Evolutionary conservation across 2,113 vertebrate genomes (phyloP), one percentile per base, ranked within the genome.

Genomic region (Hyaena hyaena): DNA sequence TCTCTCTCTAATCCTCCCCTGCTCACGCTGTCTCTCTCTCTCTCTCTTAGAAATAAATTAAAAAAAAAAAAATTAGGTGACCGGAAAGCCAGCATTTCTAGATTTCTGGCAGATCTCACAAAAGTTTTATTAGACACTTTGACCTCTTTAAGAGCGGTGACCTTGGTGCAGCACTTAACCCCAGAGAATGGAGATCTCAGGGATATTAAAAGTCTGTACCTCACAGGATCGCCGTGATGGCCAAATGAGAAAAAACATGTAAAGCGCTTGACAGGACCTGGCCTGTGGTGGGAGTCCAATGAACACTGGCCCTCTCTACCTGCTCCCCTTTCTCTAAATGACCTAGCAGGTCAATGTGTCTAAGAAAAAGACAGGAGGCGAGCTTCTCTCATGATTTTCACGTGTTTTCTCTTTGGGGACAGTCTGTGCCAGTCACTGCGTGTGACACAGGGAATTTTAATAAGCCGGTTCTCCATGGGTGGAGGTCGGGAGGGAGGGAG

Each of bases 231-330:
- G 33, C 3, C 48, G 50, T 45, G 50, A 16, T 6, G 31, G 43
- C 65, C 53, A 65, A 15, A 69, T 45, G 28, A 73, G 86, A 58
- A 45, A 58, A 35, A 61, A 31, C 2, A 5, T 2, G n/a, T 9
- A 8, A 11, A 14, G 4, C 4, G 5, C 48, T 55, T 19, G 39
- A 28, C 65, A 71, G 26, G 48, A 21, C 28, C 74, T 2, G 28
- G 69, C 15, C 74, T 19, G 1, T 0, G 1, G n/a, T 16, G 12
- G 39, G 11, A 4, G 21, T 17, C 66, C 76, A 23, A 3, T 17
- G 58, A 81, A 71, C 0, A 4, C 1, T 1, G 21, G 33, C 2
- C 33, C 24, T 7, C 7, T 63, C n/a, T 4, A 11, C 31, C 2
- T 19, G 55, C 21, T 77, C 21, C 45, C 28, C 45, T 4, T 31